Base-by-base conservation (phyloP, 2,113 vertebrate species). In the Mustelus asterias region DNA sequence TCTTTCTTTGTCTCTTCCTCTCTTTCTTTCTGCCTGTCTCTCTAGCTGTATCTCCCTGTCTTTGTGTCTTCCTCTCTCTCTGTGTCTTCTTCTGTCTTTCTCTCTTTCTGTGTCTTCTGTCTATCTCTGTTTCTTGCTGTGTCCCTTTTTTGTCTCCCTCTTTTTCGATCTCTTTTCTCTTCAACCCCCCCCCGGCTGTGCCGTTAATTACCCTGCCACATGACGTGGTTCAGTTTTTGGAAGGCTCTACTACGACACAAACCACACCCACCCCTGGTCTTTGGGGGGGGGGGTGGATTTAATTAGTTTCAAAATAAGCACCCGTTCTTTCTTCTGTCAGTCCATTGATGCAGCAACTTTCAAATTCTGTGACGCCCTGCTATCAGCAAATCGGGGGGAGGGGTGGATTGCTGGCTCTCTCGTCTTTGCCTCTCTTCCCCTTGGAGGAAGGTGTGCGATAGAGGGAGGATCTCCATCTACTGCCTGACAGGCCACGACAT, bases 391-490 rank as follows among this genome's bases (percentile, higher is more conserved):
- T 78, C 63, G 67, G 9, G 20, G 88, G 96, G 90, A 90, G 96
- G 72, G 8, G 48, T 54, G 48, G 48, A 54, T 54, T 3, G 48
- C 48, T 54, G 37, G 10, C 96, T 95, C 96, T 96, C 94, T 96
- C 48, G 96, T 96, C 95, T 96, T 96, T 96, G 95, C 96, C 96
- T 2, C 96, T 96, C 96, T 96, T 96, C 95, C 95, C 96, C 96
- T 78, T 78, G 65, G 86, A 20, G 18, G n/a, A 83, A 37, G 37
- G 16, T 83, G 80, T 83, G 80, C 6, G 20, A 20, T 41, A 22
- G 16, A 14, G 37, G 80, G 48, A 89, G 48, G 2, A 58, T 11
- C 26, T 3, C 60, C 26, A 29, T 4, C 2, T 29, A 33, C 29
- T 76, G 10, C 0, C 48, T 89, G 88, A 7, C 26, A 33, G 58